These are phyloP conservation scores for Myodes glareolus DNA, from an alignment of 2,113 vertebrate genomes.

Conservation along the genomic window DNA sequence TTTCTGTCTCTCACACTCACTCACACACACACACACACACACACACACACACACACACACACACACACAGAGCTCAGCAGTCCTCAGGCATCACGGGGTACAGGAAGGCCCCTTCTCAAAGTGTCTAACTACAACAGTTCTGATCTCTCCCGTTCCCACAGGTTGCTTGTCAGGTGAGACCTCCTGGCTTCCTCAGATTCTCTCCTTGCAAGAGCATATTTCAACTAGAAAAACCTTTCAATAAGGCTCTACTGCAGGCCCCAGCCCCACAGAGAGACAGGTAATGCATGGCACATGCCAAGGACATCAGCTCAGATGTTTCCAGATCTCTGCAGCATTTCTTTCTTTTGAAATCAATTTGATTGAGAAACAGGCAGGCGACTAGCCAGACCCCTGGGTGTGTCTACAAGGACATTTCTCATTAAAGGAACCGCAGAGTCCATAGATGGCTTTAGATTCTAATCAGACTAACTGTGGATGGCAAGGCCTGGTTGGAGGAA, in stretches of 20 bases:
- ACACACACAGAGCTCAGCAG: neutral
- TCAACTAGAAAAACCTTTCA: neutral
- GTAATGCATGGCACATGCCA: neutral
- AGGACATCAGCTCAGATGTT: neutral
- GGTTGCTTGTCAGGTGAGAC: neutral
- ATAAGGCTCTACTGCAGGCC: neutral
- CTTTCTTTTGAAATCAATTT: neutral
- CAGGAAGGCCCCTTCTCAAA: neutral
- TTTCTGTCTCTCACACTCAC: too few relatives aligned
- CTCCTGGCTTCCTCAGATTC: neutral
- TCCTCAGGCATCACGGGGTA: neutral
- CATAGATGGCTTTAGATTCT: neutral
- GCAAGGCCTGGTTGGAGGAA: too few relatives aligned
- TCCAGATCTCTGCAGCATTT: too few relatives aligned
- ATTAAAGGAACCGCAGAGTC: neutral
- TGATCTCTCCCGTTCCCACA: neutral
- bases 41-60: too few relatives aligned
- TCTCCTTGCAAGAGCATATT: neutral
- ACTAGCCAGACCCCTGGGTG: neutral
- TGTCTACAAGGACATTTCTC: neutral
- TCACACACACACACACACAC: too few relatives aligned
- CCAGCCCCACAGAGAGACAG: accelerated
- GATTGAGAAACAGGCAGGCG: neutral
- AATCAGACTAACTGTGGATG: too few relatives aligned
- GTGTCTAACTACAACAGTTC: neutral